These are phyloP conservation scores for Pipistrellus pygmaeus DNA, from an alignment of 2,797 vertebrate species.

Conservation along the genomic window DNA sequence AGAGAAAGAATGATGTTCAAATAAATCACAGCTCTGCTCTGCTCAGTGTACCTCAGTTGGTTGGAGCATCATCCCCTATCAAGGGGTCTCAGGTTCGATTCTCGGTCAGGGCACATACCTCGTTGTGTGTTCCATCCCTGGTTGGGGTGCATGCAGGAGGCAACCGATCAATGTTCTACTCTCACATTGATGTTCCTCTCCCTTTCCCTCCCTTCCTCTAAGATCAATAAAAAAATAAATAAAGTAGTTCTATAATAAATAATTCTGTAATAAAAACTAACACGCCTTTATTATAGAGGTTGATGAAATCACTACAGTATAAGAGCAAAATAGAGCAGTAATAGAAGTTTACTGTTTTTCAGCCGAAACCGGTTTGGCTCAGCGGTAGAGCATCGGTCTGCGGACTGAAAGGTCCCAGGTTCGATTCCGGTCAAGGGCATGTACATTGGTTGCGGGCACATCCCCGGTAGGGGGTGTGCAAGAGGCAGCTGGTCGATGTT, in stretches of 20 bases:
- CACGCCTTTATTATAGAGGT: neutral
- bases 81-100: neutral
- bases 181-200: neutral
- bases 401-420: too few species aligned
- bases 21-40: neutral
- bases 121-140: neutral
- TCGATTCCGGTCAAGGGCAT: too few species aligned
- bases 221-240: neutral
- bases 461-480: too few species aligned
- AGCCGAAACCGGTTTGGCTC: neutral
- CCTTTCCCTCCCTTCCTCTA: neutral
- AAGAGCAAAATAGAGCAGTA: slow-evolving; percentile 27
- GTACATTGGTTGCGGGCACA: too few species aligned
- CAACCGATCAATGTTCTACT: neutral
- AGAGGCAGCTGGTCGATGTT: too few species aligned
- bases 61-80: neutral
- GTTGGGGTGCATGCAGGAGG: neutral
- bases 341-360: slow-evolving; percentile 28
- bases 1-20: slow-evolving; percentile 45
- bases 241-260: neutral
- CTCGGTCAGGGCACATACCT: neutral
- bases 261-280: neutral
- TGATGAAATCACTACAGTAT: neutral
- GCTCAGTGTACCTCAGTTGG: neutral
- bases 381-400: too few species aligned